phyloP scores from a whole-genome alignment of 23 tunicate genomes.

The Clavelina lepadiformis region DNA sequence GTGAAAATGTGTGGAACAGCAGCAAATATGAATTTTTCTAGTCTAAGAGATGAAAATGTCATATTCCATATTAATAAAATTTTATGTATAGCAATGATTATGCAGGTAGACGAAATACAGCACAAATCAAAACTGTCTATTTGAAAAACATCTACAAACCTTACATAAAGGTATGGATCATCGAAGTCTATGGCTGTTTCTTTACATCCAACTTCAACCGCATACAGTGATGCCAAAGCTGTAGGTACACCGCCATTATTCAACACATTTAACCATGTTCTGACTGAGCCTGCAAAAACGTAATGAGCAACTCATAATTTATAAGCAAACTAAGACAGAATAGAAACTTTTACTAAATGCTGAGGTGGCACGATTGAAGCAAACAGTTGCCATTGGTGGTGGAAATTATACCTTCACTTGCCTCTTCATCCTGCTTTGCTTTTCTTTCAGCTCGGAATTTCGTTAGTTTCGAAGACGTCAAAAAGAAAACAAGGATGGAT shows the following conservation, averaged over 20 bases:
- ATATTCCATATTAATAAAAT: too few species aligned
- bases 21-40: not conserved
- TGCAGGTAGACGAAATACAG: not conserved
- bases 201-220: slow-evolving; percentile 61
- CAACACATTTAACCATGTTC: slow-evolving; percentile 65
- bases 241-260: slow-evolving; percentile 65
- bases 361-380: not conserved
- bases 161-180: slow-evolving; percentile 21
- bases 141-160: slow-evolving; percentile 15
- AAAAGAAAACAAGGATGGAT: slow-evolving; percentile 44
- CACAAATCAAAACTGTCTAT: not conserved
- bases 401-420: not conserved
- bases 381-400: not conserved
- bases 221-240: slow-evolving; percentile 44
- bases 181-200: slow-evolving; percentile 48
- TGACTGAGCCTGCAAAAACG: slow-evolving; percentile 15
- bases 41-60: too few species aligned
- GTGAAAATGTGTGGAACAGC: not conserved
- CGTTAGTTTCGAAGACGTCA: slow-evolving; percentile 70
- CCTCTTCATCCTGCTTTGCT: slow-evolving; percentile 56
- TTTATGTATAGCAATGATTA: too few species aligned
- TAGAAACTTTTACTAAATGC: not conserved
- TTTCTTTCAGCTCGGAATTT: slow-evolving; percentile 53
- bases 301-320: not conserved
- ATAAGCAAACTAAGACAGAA: not conserved